Evolutionary conservation across 2,888 invertebrate species (phyloP), one percentile per base, ranked within the genome.

Genomic region (Cremastobaeus sp.): DNA sequence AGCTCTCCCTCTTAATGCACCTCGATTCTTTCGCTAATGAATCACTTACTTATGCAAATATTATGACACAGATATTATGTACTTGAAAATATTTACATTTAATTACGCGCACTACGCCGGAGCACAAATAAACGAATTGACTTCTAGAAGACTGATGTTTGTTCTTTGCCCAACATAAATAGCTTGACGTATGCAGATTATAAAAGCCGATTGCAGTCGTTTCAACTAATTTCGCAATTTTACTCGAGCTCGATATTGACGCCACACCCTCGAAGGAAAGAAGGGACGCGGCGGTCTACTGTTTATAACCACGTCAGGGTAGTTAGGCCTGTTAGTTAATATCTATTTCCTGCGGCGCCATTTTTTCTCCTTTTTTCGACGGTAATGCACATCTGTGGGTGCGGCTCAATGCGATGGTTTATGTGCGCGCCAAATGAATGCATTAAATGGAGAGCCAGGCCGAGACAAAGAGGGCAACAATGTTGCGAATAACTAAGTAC

Each of bases 301-400:
- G 73, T 70, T 76, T 77, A 69, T 79, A 81, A 77, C 78, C 73
- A 76, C 72, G 79, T 77, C 71, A 73, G 78, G 76, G 78, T 79
- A 80, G 82, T 82, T 83, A 82, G 81, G 79, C 79, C 79, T 77
- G 82, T 82, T 83, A 79, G 82, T 81, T 83, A 84, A 86, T 85
- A 86, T 86, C 86, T 85, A 85, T 86, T 86, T 86, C 84, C 85
- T 82, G 70, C 71, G 77, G 69, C 83, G 82, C 82, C 83, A 82
- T 83, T 84, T 83, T 83, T 79, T 80, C 78, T 79, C 82, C 77
- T 47, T 28, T 35, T 57, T 35, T 43, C 21, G 25, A 20, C 28
- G 45, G 78, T 83, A 80, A 82, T 84, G 83, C 79, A 81, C 74
- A 76, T 76, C 75, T 69, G 71, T 78, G 77, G 79, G 79, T 47